Conservation (phyloP, 2,113 vertebrate genomes). For the Arvicanthis niloticus region DNA sequence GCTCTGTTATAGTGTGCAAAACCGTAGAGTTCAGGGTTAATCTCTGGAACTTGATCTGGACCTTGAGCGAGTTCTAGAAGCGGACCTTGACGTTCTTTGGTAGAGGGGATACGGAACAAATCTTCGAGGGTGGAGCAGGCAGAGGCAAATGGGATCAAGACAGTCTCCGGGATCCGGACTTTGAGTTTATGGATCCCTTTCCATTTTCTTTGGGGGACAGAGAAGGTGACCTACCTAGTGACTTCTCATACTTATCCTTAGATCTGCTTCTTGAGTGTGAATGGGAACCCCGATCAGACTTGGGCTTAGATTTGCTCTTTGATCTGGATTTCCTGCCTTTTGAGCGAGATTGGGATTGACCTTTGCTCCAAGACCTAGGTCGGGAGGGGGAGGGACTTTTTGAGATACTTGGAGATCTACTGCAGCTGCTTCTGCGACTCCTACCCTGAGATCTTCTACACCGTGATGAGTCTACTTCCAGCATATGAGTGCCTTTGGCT, state of each 20-base stretch:
- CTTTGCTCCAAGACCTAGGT: conserved; percentile 92
- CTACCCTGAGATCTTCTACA: conserved; percentile 92
- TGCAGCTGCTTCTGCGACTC: conserved; percentile 93
- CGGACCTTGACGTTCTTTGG: conserved; percentile 90
- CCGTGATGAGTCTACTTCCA: too few species aligned
- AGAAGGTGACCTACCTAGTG: too few species aligned
- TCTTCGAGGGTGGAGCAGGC: conserved; percentile 88
- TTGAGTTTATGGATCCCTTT: conserved; percentile 92
- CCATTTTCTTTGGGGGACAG: conserved; percentile 95
- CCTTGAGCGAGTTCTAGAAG: conserved; percentile 90
- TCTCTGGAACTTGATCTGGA: conserved; percentile 95
- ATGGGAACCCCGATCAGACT: conserved; percentile 93
- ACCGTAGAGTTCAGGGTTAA: conserved; percentile 87
- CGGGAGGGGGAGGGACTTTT: conserved; percentile 92
- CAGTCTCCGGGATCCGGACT: conserved; percentile 91
- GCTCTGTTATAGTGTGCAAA: conserved; percentile 86
- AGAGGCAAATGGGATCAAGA: conserved; percentile 88
- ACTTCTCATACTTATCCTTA: conserved; percentile 91
- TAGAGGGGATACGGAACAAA: conserved; percentile 90
- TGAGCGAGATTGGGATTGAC: conserved; percentile 91
- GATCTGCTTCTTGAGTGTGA: conserved; percentile 90
- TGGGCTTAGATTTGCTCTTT: conserved; percentile 94
- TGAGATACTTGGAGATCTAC: conserved; percentile 90
- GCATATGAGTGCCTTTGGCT: too few species aligned
- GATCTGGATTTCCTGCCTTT: conserved; percentile 94